A percentile compares a stretch with the other conserved stretches of the same genome.
Conservation (phyloP, 2,888 invertebrate genomes). For the Apamea crenata region DNA sequence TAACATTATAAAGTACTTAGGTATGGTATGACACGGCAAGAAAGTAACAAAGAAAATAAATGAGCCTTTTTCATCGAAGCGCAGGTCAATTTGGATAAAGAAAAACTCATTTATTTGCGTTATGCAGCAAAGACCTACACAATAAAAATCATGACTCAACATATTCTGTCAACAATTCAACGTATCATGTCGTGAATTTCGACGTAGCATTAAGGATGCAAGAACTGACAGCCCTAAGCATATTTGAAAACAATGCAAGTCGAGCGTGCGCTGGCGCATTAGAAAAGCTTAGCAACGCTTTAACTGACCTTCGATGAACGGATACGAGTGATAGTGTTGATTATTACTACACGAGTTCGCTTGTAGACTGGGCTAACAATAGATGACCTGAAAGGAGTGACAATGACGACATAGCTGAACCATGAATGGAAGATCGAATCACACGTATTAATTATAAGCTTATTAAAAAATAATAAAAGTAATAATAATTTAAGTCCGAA, state of each 20-base stretch:
- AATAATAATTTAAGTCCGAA: background rate
- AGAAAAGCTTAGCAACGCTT: conserved; percentile 44
- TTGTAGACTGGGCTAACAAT: conserved; percentile 29
- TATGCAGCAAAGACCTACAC: conserved; percentile 8
- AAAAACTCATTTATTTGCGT: conserved; percentile 12
- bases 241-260: conserved; percentile 61
- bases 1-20: background rate
- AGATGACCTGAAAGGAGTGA: conserved; percentile 18
- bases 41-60: conserved; percentile 2
- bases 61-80: background rate
- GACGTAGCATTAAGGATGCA: background rate
- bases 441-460: background rate
- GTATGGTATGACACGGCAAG: conserved; percentile 2
- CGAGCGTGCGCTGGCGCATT: conserved; percentile 53
- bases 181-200: background rate
- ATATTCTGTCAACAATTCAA: background rate
- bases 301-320: conserved; percentile 59
- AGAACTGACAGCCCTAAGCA: conserved; percentile 51
- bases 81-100: background rate
- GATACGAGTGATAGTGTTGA: conserved; percentile 50
- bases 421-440: background rate
- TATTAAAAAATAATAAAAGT: background rate
- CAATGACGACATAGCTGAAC: conserved; percentile 20
- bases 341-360: conserved; percentile 43
- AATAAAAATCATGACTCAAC: conserved; percentile 2